Conservation (phyloP, 2,113 vertebrate species). For the Myotis lucifugus region DNA sequence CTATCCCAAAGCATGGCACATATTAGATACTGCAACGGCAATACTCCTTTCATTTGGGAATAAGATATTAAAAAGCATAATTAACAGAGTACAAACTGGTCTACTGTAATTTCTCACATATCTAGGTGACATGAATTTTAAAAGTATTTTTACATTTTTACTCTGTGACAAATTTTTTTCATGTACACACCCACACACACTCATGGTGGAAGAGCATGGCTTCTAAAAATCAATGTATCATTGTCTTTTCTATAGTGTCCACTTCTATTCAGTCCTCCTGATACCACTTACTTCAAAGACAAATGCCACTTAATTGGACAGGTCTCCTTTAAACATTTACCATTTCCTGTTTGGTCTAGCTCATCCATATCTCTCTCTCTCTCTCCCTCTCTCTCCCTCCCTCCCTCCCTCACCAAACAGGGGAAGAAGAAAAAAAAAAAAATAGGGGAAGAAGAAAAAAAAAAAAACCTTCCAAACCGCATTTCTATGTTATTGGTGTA, state of each 20-base stretch:
- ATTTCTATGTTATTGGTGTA: not conserved
- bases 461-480: not conserved
- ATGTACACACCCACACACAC: not conserved
- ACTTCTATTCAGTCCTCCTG: not conserved
- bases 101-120: not conserved
- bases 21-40: not conserved
- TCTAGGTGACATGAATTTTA: not conserved
- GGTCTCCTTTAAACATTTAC: constrained; percentile 53
- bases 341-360: constrained; percentile 17
- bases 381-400: not conserved
- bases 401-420: not conserved
- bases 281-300: constrained; percentile 52
- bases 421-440: not conserved
- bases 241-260: not conserved
- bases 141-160: constrained; percentile 8
- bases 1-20: not conserved
- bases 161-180: not conserved
- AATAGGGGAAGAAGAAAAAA: not conserved
- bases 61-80: constrained; percentile 12
- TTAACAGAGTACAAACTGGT: constrained; percentile 10
- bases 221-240: constrained; percentile 33
- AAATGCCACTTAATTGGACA: constrained; percentile 52
- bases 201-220: not conserved
- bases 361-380: not conserved
- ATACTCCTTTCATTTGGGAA: not conserved